Percentiles rank a stretch among this genome's conserved stretches.
These are phyloP conservation scores for Cygnus atratus DNA, from an alignment of 2,113 vertebrate genomes.

Conservation along the genomic window DNA sequence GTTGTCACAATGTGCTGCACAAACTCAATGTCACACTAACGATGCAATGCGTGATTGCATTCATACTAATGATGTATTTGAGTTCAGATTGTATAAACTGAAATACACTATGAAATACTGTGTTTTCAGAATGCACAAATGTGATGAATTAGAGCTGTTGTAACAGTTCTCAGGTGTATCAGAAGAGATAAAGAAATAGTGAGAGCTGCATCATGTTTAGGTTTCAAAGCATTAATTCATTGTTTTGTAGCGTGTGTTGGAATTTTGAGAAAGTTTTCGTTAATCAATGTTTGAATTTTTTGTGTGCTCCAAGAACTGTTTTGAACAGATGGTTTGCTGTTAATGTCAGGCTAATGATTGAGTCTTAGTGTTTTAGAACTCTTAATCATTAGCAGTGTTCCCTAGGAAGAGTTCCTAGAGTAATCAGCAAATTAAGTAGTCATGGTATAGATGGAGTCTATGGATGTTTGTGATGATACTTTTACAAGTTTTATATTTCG, in stretches of 20 bases:
- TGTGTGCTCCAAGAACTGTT: neutral
- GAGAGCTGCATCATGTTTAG: neutral
- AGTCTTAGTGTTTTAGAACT: neutral
- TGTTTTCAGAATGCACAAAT: neutral
- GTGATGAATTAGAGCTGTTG: neutral
- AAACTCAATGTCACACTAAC: neutral
- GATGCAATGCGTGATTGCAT: neutral
- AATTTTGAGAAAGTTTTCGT: neutral
- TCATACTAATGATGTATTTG: neutral
- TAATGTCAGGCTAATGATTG: neutral
- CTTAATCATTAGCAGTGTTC: neutral
- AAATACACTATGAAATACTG: no score
- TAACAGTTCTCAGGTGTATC: neutral
- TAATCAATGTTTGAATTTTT: neutral
- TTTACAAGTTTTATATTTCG: neutral
- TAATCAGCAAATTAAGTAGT: neutral
- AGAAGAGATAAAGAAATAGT: neutral
- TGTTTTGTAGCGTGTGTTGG: neutral
- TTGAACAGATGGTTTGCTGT: neutral
- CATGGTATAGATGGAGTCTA: neutral
- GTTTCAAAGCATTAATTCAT: neutral
- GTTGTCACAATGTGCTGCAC: neutral
- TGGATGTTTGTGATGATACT: neutral
- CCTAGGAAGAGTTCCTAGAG: no score
- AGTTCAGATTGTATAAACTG: neutral